A percentile compares a stretch with the other conserved stretches of the same genome.
Conservation (phyloP, 2,113 vertebrate genomes). For the Gymnocephalus cernua region DNA sequence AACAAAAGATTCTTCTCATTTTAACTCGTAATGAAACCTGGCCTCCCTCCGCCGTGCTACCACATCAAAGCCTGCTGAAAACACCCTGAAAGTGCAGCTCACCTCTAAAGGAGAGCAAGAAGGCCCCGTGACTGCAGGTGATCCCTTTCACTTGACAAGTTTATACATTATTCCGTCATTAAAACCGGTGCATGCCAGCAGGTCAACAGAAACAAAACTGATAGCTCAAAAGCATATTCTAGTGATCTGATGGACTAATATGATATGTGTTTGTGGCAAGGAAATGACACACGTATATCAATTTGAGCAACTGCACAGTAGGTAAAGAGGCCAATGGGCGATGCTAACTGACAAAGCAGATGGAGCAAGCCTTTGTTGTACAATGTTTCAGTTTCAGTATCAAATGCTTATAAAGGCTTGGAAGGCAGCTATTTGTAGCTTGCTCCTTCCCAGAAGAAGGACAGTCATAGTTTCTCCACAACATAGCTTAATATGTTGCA, state of each 20-base stretch:
- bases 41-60: slow-evolving; percentile 49
- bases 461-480: neutral
- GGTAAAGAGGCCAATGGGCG: neutral
- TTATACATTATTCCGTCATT: slow-evolving; percentile 96
- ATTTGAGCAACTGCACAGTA: neutral
- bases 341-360: neutral
- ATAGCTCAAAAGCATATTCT: slow-evolving; percentile 23
- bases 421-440: neutral
- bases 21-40: slow-evolving; percentile 60
- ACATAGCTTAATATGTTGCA: neutral
- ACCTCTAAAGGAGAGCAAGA: slow-evolving; percentile 86
- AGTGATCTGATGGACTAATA: slow-evolving; percentile 9
- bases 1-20: slow-evolving; percentile 62
- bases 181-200: slow-evolving; percentile 87
- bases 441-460: neutral
- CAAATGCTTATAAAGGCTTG: too few species aligned
- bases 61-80: slow-evolving; percentile 72
- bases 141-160: slow-evolving; percentile 91
- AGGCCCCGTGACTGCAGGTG: slow-evolving; percentile 87
- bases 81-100: slow-evolving; percentile 77
- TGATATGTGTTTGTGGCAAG: neutral
- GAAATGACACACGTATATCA: neutral
- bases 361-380: neutral
- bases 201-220: slow-evolving; percentile 43
- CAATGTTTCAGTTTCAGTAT: too few species aligned